Percentiles rank a stretch among this genome's conserved stretches.
Conservation (phyloP, 1,140 invertebrate species). For the Orchesella cincta region DNA sequence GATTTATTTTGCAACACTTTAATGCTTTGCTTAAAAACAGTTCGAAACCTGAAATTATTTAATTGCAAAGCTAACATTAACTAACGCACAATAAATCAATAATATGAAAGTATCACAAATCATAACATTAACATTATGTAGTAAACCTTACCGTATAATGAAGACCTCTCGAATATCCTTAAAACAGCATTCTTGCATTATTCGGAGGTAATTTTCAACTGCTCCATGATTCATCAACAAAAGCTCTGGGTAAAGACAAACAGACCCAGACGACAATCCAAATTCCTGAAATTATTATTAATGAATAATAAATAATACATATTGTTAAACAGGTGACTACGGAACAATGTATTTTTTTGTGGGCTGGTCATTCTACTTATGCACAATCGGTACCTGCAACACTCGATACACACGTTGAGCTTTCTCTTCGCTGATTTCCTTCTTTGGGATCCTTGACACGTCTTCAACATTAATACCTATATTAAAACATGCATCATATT, state of each 20-base stretch:
- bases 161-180: neutral
- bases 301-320: too few species aligned
- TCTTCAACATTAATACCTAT: neutral
- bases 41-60: neutral
- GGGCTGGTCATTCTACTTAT: too few species aligned
- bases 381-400: too few species aligned
- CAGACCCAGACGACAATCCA: neutral
- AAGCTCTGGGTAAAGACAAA: neutral
- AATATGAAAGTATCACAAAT: neutral
- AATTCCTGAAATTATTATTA: neutral
- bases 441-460: neutral
- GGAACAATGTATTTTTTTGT: too few species aligned
- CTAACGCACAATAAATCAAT: neutral
- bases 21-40: neutral
- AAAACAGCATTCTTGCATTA: conserved; percentile 10
- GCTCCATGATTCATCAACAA: neutral
- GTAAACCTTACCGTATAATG: neutral
- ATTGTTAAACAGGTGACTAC: too few species aligned
- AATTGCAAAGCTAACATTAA: neutral
- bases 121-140: neutral
- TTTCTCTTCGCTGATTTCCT: neutral
- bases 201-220: conserved; percentile 5
- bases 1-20: neutral
- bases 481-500: neutral
- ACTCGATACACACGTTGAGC: neutral